A percentile compares a stretch with the other conserved stretches of the same genome.
phyloP scores from a whole-genome alignment of 2,888 invertebrate genomes.

The Sesia bembeciformis region DNA sequence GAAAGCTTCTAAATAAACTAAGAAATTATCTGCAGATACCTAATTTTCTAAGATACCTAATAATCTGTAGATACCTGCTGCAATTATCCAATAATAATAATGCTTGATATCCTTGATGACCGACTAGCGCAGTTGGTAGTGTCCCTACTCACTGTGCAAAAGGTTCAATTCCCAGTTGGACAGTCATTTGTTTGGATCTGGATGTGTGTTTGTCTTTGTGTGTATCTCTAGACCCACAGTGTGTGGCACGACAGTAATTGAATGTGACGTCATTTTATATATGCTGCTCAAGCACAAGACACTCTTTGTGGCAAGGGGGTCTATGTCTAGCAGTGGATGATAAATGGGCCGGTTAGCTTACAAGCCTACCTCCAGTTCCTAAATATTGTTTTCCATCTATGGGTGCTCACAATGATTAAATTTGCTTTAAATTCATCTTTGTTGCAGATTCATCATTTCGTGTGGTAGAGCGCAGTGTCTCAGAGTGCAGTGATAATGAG shows the following conservation, averaged over 20 bases:
- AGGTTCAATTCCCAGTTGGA: no score
- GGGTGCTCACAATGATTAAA: not conserved
- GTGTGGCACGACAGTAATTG: no score
- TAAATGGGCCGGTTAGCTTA: not conserved
- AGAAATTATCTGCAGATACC: not conserved
- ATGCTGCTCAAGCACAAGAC: no score
- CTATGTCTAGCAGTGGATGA: not conserved
- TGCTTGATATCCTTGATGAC: no score
- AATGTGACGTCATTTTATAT: no score
- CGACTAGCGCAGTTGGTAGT: no score
- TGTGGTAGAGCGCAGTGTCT: not conserved
- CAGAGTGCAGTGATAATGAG: not conserved
- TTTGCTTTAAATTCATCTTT: not conserved
- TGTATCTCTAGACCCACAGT: no score
- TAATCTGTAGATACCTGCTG: not conserved
- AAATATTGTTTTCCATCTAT: not conserved
- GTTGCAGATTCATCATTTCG: constrained; percentile 1
- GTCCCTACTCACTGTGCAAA: no score
- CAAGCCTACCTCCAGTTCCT: not conserved
- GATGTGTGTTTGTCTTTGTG: no score
- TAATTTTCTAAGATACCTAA: not conserved
- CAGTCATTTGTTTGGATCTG: no score
- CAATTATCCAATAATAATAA: no score
- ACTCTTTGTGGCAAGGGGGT: not conserved
- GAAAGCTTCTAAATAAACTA: no score